These are phyloP conservation scores for Neocrepidodera transversa DNA, from an alignment of 2,888 invertebrate species.

Conservation along the genomic window DNA sequence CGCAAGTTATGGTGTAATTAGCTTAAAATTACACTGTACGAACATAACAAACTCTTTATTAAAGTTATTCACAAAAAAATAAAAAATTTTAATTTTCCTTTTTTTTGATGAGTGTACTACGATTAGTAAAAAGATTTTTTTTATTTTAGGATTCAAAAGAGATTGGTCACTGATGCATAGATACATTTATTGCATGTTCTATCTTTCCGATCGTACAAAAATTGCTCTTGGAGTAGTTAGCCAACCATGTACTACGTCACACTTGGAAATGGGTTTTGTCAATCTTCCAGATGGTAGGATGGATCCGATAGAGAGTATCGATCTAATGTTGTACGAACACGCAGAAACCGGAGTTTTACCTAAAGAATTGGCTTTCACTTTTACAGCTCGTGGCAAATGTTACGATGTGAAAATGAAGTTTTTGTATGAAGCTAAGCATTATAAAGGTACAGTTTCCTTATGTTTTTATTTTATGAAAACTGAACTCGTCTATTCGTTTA, in stretches of 20 bases:
- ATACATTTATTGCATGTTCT: conserved; percentile 80
- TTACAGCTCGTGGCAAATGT: conserved; percentile 65
- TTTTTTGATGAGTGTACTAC: too few species aligned
- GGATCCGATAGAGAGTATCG: conserved; percentile 67
- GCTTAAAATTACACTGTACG: too few species aligned
- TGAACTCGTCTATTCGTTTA: too few species aligned
- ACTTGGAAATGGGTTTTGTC: conserved; percentile 72
- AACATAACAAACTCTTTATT: too few species aligned
- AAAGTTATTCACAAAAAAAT: too few species aligned
- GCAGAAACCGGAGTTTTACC: conserved; percentile 70
- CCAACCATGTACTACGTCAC: conserved; percentile 72
- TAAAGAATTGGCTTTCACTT: conserved; percentile 69
- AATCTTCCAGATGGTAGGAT: conserved; percentile 61
- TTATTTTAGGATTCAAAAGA: conserved; percentile 69
- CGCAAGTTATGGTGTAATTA: too few species aligned
- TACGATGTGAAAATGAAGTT: conserved; percentile 66
- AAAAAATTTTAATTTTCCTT: too few species aligned
- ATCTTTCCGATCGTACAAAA: conserved; percentile 73
- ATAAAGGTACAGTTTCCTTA: conserved; percentile 58
- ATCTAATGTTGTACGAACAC: conserved; percentile 71
- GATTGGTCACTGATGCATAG: conserved; percentile 80
- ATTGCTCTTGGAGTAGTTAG: conserved; percentile 77
- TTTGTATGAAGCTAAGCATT: conserved; percentile 68
- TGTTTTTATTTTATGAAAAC: too few species aligned
- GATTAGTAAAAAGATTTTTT: too few species aligned